Base-by-base conservation (phyloP, 2,797 vertebrate genomes). In the Erethizon dorsatum region DNA sequence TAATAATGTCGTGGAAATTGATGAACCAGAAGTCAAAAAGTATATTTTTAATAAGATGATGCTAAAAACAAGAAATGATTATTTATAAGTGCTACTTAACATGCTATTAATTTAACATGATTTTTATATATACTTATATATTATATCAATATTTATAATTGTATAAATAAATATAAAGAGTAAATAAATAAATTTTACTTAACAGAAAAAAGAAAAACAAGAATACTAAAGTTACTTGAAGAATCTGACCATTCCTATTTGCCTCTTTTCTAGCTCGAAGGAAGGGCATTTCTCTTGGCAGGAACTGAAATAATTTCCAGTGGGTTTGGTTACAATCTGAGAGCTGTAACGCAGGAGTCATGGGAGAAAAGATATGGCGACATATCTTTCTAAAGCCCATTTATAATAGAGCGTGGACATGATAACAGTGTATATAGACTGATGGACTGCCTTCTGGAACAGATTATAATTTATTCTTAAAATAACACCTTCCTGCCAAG, bases 151-250 rank as follows among this genome's bases (percentile, higher is more conserved):
- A 57, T n/a, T 54, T 31, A 56, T 28, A 57, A 18, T 65, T 83
- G 20, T 22, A 20, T 28, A 45, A 67, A 47, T 71, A 9, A 20
- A 28, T 75, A 63, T 28, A 71, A 4, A 75, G 33, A 69, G 13
- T 88, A 88, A 94, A 59, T 71, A 91, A 83, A 94, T 83, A 91
- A 85, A 92, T 41, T 92, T 3, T 4, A 5, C 84, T 91, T 37
- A 65, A 47, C 6, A 63, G 52, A 22, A 69, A 80, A 73, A 89
- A 65, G 8, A 83, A 91, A 92, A 41, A n/a, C 5, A 67, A 87
- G 18, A 12, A 71, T n/a, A 37, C 4, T 63, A 11, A 31, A 69
- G 17, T 65, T 61, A n/a, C 28, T 33, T 80, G 47, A 80, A 92
- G 85, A 57, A n/a, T 3, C 13, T 79, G 80, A 33, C 17, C 11